Conservation (phyloP, 2,888 invertebrate genomes). For the Cerastis leucographa region DNA sequence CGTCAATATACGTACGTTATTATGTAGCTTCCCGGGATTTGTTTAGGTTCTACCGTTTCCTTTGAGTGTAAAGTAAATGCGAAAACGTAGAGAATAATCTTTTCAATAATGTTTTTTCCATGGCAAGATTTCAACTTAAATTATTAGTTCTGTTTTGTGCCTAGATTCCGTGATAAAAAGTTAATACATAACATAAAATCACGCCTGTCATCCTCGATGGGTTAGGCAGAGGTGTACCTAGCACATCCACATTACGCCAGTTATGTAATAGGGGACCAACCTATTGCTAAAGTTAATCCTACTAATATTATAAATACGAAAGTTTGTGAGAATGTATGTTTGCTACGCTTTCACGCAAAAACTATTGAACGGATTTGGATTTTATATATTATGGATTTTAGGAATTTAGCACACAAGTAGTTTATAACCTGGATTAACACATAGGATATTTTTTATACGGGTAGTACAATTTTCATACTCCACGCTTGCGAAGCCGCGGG, state of each 20-base stretch:
- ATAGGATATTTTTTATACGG: too few relatives aligned
- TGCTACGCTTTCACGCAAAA: too few relatives aligned
- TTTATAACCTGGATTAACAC: too few relatives aligned
- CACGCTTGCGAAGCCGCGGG: too few relatives aligned
- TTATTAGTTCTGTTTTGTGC: not conserved
- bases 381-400: too few relatives aligned
- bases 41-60: not conserved
- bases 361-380: too few relatives aligned
- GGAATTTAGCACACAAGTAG: too few relatives aligned
- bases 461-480: too few relatives aligned
- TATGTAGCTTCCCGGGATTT: conserved; percentile 7
- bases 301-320: too few relatives aligned
- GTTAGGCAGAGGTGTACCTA: not conserved
- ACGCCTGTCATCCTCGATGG: not conserved
- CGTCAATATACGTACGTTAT: conserved; percentile 28
- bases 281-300: not conserved
- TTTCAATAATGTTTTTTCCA: not conserved
- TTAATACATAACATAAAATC: not conserved
- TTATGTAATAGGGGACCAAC: too few relatives aligned
- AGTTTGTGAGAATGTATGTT: too few relatives aligned
- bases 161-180: not conserved
- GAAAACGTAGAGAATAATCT: not conserved
- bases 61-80: conserved; percentile 11
- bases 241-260: not conserved
- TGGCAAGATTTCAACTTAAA: too few relatives aligned